Percentiles rank a stretch among this genome's conserved stretches.
phyloP scores from a whole-genome alignment of 2,113 vertebrate genomes.

The Oplegnathus fasciatus region DNA sequence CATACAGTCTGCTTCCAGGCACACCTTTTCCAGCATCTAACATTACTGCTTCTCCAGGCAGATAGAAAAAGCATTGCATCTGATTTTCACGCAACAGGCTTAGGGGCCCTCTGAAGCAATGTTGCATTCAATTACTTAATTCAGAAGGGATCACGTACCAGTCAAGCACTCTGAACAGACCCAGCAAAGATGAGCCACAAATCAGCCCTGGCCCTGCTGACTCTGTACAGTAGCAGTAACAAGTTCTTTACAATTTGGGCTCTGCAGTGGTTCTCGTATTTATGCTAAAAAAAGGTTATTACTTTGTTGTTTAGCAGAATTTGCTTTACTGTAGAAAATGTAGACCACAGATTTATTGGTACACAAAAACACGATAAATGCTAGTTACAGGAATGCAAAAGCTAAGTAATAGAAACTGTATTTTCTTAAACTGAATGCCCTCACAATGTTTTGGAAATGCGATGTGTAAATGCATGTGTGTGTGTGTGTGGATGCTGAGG shows the following conservation, averaged over 20 bases:
- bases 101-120: not conserved
- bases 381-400: not conserved
- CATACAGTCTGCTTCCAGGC: not conserved
- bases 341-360: not conserved
- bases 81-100: not conserved
- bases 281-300: not conserved
- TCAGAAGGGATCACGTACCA: constrained; percentile 7
- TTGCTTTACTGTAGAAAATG: not conserved
- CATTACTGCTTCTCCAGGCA: not conserved
- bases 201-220: not conserved
- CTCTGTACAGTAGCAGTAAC: not conserved
- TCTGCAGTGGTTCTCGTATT: not conserved
- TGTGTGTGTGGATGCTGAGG: constrained; percentile 1
- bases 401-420: not conserved
- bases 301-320: not conserved
- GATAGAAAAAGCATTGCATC: not conserved
- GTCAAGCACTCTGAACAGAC: constrained; percentile 19
- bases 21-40: not conserved
- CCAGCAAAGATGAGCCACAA: not conserved
- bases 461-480: not conserved
- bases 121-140: constrained; percentile 9
- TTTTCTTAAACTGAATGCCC: not conserved
- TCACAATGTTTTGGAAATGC: not conserved
- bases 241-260: not conserved
- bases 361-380: not conserved